Evolutionary conservation across 2,888 invertebrate genomes (phyloP).

Genomic region (Cyclophora albipunctata): DNA sequence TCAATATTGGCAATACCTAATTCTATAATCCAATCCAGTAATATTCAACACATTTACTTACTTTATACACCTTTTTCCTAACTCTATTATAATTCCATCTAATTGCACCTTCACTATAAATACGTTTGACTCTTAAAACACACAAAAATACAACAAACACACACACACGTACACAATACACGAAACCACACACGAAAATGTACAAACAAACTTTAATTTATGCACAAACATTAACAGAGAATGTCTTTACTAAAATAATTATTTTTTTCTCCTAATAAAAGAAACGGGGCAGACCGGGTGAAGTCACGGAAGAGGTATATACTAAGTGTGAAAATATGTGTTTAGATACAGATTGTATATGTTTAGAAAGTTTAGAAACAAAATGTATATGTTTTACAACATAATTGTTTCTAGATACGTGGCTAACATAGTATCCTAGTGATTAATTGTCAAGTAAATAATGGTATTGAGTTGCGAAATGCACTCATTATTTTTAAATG

Average conservation of each 20-base stretch:
- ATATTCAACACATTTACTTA: no score
- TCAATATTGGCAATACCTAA: neutral
- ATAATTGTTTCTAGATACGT: constrained; percentile 48
- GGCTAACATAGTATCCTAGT: constrained; percentile 70
- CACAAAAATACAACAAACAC: constrained; percentile 4
- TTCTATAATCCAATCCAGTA: neutral
- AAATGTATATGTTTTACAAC: constrained; percentile 55
- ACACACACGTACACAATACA: constrained; percentile 19
- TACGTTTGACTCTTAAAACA: neutral
- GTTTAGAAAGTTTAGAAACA: no score
- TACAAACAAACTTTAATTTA: constrained; percentile 35
- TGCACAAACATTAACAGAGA: constrained; percentile 62
- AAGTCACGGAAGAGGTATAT: constrained; percentile 83
- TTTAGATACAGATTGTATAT: constrained; percentile 37
- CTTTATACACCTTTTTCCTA: neutral
- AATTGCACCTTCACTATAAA: no score
- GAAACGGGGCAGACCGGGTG: constrained; percentile 86
- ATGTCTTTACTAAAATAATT: constrained; percentile 65
- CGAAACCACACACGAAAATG: constrained; percentile 22
- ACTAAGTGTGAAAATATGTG: constrained; percentile 65
- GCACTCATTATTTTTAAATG: neutral
- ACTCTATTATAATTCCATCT: no score
- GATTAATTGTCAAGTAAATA: constrained; percentile 50
- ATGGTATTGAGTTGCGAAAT: constrained; percentile 9
- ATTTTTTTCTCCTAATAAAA: constrained; percentile 76